These are phyloP conservation scores for Ciconia stormi DNA, from an alignment of 2,113 vertebrate genomes.

Conservation along the genomic window DNA sequence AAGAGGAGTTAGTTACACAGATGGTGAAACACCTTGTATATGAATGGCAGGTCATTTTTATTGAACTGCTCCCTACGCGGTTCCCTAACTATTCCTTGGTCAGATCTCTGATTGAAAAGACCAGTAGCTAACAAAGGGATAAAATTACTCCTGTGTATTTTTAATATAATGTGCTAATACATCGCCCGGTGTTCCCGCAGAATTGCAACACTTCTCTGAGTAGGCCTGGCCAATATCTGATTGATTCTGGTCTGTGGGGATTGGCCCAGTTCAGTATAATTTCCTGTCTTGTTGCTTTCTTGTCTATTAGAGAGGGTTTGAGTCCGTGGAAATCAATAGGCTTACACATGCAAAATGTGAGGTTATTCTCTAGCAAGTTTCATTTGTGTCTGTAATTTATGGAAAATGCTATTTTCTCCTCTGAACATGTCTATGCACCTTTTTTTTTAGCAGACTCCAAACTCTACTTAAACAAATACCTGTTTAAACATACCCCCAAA, in stretches of 20 bases:
- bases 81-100: background rate
- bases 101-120: conserved; percentile 20
- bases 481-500: background rate
- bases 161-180: conserved; percentile 58
- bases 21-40: background rate
- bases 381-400: conserved; percentile 12
- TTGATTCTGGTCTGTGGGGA: conserved; percentile 40
- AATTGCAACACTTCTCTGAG: background rate
- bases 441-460: background rate
- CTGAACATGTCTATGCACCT: background rate
- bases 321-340: conserved; percentile 29
- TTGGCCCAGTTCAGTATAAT: conserved; percentile 20
- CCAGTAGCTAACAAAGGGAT: conserved; percentile 26
- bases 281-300: conserved; percentile 60
- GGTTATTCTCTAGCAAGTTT: conserved; percentile 35
- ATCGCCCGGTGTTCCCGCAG: background rate
- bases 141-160: conserved; percentile 31
- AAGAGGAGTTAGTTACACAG: background rate
- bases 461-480: background rate
- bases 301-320: conserved; percentile 51
- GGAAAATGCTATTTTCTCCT: conserved; percentile 28
- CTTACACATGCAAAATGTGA: conserved; percentile 35
- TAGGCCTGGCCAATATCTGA: conserved; percentile 31
- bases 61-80: background rate
- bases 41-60: conserved; percentile 34